A percentile compares a stretch with the other conserved stretches of the same genome.
phyloP scores from a whole-genome alignment of 2,113 vertebrate species.

The Emydura subglobosa region DNA sequence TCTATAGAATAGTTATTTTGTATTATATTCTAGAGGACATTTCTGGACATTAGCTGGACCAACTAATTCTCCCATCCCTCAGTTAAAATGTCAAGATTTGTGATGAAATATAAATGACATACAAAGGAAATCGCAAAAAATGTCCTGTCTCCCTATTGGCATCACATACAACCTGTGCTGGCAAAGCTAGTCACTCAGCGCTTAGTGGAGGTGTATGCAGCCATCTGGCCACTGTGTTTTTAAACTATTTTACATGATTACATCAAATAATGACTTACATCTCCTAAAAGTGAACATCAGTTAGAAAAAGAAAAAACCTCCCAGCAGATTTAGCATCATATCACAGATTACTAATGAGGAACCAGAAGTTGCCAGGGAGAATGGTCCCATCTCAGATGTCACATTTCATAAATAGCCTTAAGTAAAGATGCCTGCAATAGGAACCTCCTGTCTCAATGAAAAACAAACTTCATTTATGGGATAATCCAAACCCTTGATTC shows the following conservation, averaged over 20 bases:
- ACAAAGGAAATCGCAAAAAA: not conserved
- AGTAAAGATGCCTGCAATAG: not conserved
- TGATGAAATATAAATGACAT: not conserved
- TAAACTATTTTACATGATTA: not conserved
- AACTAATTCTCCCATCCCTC: not conserved
- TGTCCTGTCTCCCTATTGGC: not conserved
- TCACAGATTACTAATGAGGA: not conserved
- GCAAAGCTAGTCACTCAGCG: not conserved
- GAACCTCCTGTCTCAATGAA: not conserved
- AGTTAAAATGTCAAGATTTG: not conserved
- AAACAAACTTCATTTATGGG: not conserved
- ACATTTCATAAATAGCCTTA: not conserved
- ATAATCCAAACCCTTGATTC: not conserved
- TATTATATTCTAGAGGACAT: not conserved
- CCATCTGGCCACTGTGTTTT: rapidly evolving
- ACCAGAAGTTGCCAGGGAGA: not conserved
- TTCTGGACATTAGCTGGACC: not conserved
- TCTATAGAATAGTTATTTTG: not conserved
- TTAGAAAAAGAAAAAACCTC: not conserved
- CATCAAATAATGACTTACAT: not conserved
- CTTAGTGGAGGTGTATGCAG: not conserved
- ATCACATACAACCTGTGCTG: not conserved
- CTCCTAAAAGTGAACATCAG: not conserved
- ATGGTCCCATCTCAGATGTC: not conserved
- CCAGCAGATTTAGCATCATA: not conserved